phyloP scores from a whole-genome alignment of 1,140 invertebrate species.

The Dendrolimus punctatus region DNA sequence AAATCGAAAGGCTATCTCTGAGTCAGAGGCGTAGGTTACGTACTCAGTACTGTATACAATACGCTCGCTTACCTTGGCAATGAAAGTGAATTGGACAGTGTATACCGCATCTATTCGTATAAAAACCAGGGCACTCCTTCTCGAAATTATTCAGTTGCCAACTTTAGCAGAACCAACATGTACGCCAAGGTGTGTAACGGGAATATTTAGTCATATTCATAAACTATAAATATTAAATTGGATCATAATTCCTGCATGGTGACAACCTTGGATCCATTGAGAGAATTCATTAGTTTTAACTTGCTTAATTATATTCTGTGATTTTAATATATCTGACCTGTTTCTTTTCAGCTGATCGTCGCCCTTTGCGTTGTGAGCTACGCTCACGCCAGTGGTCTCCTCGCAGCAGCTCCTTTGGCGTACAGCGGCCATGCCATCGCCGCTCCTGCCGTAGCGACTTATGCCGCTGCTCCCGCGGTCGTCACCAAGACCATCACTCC shows the following conservation, averaged over 20 bases:
- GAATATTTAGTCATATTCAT: too few relatives aligned
- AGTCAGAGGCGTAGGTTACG: constrained; percentile 37
- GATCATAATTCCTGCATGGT: too few relatives aligned
- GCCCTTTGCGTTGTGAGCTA: constrained; percentile 44
- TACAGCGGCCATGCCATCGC: constrained; percentile 21
- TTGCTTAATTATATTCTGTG: background rate
- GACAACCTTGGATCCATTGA: too few relatives aligned
- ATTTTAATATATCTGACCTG: background rate
- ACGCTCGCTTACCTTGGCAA: constrained; percentile 57
- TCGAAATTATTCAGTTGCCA: constrained; percentile 66
- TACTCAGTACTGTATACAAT: constrained; percentile 19
- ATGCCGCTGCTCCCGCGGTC: constrained; percentile 29
- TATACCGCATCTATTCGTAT: constrained; percentile 32
- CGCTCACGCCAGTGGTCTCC: constrained; percentile 37
- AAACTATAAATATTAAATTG: too few relatives aligned
- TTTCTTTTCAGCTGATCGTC: constrained; percentile 38
- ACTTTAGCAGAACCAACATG: constrained; percentile 60
- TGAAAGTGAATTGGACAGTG: constrained; percentile 55
- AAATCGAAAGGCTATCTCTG: constrained; percentile 65
- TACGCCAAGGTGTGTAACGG: constrained; percentile 58
- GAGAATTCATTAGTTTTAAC: background rate
- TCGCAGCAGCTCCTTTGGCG: constrained; percentile 28
- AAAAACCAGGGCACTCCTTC: constrained; percentile 48
- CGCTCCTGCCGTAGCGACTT: constrained; percentile 28
- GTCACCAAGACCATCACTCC: constrained; percentile 34